Evolutionary conservation across 2,113 vertebrate genomes (phyloP).

Genomic region (Ibidorhyncha struthersii): DNA sequence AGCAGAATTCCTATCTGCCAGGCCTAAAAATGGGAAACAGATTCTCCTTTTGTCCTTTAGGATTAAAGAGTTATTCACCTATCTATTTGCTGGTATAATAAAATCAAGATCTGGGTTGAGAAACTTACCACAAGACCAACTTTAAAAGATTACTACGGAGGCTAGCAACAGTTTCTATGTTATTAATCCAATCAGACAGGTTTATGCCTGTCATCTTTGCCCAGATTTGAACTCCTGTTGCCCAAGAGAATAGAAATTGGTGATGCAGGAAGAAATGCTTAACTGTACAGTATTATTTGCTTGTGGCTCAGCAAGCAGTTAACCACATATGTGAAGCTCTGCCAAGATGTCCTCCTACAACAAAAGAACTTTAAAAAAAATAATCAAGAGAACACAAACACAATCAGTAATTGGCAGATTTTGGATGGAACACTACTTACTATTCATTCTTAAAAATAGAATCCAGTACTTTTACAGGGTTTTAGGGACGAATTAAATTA

Average conservation of each 20-base stretch:
- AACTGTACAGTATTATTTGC: slow-evolving; percentile 39
- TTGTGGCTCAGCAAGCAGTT: slow-evolving; percentile 54
- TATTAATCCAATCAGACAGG: slow-evolving; percentile 45
- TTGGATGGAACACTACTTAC: slow-evolving; percentile 30
- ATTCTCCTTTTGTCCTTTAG: neutral
- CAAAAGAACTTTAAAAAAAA: slow-evolving; percentile 28
- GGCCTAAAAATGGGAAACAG: neutral
- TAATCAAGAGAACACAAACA: slow-evolving; percentile 20
- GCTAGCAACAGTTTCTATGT: slow-evolving; percentile 30
- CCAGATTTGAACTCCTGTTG: slow-evolving; percentile 52
- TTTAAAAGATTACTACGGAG: slow-evolving; percentile 10
- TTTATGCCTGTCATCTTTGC: slow-evolving; percentile 4
- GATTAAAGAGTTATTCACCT: neutral
- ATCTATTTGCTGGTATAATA: neutral
- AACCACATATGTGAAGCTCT: slow-evolving; percentile 33
- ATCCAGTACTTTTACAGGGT: slow-evolving; percentile 13
- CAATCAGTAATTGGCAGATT: slow-evolving; percentile 35
- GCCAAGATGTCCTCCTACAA: slow-evolving; percentile 51
- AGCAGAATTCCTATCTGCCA: neutral
- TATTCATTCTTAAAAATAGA: slow-evolving; percentile 43
- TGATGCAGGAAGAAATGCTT: slow-evolving; percentile 58
- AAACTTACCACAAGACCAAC: neutral
- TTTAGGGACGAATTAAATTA: slow-evolving; percentile 3
- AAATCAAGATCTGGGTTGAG: neutral
- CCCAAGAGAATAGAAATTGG: slow-evolving; percentile 54